phyloP scores from a whole-genome alignment of 2,113 vertebrate genomes.

The Capreolus pygargus region DNA sequence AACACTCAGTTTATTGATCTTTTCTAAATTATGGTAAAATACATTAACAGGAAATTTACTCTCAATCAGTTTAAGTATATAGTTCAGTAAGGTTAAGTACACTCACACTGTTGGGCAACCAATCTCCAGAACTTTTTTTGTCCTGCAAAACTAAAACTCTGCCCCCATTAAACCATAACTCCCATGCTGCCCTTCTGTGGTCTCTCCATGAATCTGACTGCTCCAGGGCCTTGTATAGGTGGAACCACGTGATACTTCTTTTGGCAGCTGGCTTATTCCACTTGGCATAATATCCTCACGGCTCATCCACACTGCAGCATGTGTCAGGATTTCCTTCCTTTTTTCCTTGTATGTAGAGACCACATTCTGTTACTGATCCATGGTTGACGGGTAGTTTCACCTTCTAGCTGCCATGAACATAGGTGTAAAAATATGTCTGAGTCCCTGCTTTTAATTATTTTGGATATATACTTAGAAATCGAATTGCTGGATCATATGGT shows the following conservation, averaged over 20 bases:
- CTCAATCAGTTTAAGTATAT: neutral
- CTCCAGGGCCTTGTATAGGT: neutral
- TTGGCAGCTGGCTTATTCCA: neutral
- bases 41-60: neutral
- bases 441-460: neutral
- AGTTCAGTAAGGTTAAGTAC: neutral
- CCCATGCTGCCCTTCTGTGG: neutral
- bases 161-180: neutral
- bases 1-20: neutral
- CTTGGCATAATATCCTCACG: neutral
- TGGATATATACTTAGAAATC: neutral
- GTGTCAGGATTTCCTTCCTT: neutral
- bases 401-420: neutral
- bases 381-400: neutral
- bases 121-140: neutral
- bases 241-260: neutral
- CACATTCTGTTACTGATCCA: neutral
- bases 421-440: neutral
- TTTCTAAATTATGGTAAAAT: neutral
- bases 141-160: neutral
- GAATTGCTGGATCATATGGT: neutral
- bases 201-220: neutral
- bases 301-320: neutral
- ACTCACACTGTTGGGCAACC: neutral
- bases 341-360: neutral